A percentile compares a stretch with the other conserved stretches of the same genome.
These are phyloP conservation scores for Syncerus caffer DNA, from an alignment of 2,797 vertebrate genomes.

Conservation along the genomic window DNA sequence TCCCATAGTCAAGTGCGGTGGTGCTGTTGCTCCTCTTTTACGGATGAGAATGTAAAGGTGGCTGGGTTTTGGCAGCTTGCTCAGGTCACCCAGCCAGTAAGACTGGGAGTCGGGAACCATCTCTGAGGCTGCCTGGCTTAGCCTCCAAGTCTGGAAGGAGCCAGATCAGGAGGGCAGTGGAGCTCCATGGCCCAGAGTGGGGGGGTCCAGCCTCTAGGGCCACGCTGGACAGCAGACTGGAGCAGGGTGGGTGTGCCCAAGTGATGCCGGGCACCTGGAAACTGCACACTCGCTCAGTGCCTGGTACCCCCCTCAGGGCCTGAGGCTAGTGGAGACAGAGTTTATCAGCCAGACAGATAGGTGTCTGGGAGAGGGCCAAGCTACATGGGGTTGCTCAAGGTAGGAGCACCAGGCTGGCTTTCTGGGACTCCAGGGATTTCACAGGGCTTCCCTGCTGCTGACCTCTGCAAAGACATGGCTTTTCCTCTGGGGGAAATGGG, in stretches of 20 bases:
- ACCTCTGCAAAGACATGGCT: background rate
- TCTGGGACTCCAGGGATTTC: background rate
- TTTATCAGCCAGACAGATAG: background rate
- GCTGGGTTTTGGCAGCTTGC: background rate
- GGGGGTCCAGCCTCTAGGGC: background rate
- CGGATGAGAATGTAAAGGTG: background rate
- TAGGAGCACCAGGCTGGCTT: background rate
- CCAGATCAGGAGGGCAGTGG: accelerated
- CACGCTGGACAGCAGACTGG: accelerated
- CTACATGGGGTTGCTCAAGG: background rate
- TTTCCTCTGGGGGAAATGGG: background rate
- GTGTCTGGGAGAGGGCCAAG: background rate
- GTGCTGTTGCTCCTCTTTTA: background rate
- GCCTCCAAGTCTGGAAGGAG: background rate
- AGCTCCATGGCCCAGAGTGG: background rate
- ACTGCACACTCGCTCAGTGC: accelerated
- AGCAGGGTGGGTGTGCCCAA: background rate
- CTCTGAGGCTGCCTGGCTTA: too few relatives aligned
- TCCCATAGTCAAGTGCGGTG: accelerated
- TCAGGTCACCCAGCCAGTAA: too few relatives aligned
- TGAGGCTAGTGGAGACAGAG: background rate
- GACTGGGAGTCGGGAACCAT: background rate
- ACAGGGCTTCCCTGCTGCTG: accelerated
- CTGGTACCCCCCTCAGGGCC: accelerated
- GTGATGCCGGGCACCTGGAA: background rate